A percentile compares a stretch with the other conserved stretches of the same genome.
Evolutionary conservation across 64 coral and sea anemone genomes (phyloP).

Genomic region (Platygyra sinensis): DNA sequence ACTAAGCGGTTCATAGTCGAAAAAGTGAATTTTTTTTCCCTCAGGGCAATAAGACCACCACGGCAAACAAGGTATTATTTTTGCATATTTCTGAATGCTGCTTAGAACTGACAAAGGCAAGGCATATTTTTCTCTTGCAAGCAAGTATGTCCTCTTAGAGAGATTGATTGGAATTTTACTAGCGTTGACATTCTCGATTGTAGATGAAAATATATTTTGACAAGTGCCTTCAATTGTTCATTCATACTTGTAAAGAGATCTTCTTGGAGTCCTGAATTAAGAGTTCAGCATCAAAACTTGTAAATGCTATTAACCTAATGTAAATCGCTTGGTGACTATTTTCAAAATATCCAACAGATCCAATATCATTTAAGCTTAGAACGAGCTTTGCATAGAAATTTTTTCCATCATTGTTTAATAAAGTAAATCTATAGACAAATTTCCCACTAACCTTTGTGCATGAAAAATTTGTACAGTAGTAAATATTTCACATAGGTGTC

Average conservation of each 20-base stretch:
- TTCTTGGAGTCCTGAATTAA: constrained; percentile 21
- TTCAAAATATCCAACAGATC: too few species aligned
- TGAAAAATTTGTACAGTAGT: too few species aligned
- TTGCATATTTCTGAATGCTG: background rate
- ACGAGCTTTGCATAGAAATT: too few species aligned
- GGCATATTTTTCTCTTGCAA: background rate
- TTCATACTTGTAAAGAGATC: constrained; percentile 20
- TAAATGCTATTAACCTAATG: too few species aligned
- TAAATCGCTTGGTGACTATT: too few species aligned
- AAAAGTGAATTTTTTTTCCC: background rate
- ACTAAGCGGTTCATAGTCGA: background rate
- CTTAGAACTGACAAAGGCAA: background rate
- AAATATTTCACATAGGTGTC: constrained; percentile 13
- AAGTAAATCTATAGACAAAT: too few species aligned
- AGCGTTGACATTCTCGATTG: constrained; percentile 25
- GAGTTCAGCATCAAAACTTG: too few species aligned
- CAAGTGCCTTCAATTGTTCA: constrained; percentile 20
- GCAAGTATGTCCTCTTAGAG: background rate
- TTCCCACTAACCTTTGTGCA: too few species aligned
- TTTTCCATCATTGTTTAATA: too few species aligned
- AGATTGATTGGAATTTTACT: background rate
- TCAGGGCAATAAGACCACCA: background rate
- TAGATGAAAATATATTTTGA: constrained; percentile 22
- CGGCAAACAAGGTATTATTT: background rate
- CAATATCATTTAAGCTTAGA: too few species aligned